Percentiles rank a stretch among this genome's conserved stretches.
Conservation (phyloP, 2,797 vertebrate genomes). For the Pantherophis alleghaniensis region DNA sequence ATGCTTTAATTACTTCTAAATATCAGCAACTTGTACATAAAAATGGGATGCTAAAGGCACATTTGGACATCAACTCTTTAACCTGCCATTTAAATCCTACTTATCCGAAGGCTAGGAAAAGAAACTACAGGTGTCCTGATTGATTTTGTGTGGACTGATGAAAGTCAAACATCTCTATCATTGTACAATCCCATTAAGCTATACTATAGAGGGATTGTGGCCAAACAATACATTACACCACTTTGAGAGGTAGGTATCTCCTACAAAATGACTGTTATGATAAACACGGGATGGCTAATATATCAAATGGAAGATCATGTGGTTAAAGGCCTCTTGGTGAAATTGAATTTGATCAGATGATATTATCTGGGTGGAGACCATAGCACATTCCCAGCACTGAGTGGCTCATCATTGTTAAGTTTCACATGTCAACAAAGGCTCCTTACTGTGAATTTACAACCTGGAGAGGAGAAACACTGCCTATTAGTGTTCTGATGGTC, state of each 20-base stretch:
- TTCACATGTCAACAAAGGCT: neutral
- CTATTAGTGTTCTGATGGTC: neutral
- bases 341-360: neutral
- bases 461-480: neutral
- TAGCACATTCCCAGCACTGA: neutral
- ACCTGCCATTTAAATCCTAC: too few species aligned
- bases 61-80: too few species aligned
- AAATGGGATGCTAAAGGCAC: neutral
- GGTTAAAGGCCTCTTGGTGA: neutral
- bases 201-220: neutral
- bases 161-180: neutral
- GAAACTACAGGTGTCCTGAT: neutral
- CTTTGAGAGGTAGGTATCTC: neutral
- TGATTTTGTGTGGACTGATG: too few species aligned
- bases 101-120: too few species aligned
- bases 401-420: neutral
- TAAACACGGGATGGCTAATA: neutral
- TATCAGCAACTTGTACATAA: neutral
- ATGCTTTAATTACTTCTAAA: neutral
- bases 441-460: neutral
- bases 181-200: neutral
- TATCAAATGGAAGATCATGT: neutral
- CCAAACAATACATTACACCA: neutral
- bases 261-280: neutral
- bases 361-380: neutral